Conservation (phyloP, 2,113 vertebrate genomes). For the Myodes glareolus region DNA sequence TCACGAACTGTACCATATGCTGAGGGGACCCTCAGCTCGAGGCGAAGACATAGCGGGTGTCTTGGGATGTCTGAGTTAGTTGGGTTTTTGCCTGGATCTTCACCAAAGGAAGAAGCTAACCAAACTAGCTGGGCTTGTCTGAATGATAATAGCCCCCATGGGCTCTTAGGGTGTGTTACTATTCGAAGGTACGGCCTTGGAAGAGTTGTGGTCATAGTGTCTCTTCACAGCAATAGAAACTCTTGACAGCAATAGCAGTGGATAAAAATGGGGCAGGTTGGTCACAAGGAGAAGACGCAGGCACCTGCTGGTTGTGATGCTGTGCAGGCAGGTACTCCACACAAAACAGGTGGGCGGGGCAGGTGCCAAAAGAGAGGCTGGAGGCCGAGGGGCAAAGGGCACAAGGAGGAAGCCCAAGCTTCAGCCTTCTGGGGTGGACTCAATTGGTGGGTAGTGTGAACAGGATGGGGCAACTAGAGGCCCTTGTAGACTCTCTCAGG, state of each 20-base stretch:
- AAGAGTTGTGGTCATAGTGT: not conserved
- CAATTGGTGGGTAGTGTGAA: not conserved
- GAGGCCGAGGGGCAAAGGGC: rapidly evolving
- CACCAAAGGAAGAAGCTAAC: not conserved
- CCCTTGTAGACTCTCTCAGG: not conserved
- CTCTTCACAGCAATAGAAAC: not conserved
- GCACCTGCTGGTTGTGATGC: not conserved
- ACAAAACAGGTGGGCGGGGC: no score
- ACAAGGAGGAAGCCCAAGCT: not conserved
- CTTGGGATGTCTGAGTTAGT: not conserved
- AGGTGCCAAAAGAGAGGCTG: not conserved
- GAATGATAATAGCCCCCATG: not conserved
- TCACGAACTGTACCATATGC: rapidly evolving
- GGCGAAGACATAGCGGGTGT: not conserved
- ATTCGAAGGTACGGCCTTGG: not conserved
- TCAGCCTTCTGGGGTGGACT: not conserved
- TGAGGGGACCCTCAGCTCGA: not conserved
- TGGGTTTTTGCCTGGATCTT: not conserved
- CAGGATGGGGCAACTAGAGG: not conserved
- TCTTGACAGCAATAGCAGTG: not conserved
- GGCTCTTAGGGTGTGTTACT: not conserved
- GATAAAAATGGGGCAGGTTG: not conserved
- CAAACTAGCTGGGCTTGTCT: not conserved
- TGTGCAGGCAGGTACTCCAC: not conserved
- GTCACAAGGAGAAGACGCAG: not conserved